phyloP scores from a whole-genome alignment of 1,140 invertebrate species.

The Andricus grossulariae region DNA sequence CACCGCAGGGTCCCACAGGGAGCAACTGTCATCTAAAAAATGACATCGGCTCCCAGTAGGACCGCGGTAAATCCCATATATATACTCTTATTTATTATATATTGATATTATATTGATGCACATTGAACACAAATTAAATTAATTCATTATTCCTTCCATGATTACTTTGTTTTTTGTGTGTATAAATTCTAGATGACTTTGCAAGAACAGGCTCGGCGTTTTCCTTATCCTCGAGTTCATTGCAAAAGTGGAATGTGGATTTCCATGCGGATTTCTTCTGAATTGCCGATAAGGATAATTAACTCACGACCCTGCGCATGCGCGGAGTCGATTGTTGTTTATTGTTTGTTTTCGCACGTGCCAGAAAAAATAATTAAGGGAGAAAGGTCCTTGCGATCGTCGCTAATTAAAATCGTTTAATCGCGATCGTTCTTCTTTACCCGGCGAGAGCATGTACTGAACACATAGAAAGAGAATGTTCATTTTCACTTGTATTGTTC shows the following conservation, averaged over 20 bases:
- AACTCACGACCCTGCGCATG: background rate
- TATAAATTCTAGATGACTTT: background rate
- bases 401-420: slow-evolving; percentile 21
- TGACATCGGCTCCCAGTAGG: too few relatives aligned
- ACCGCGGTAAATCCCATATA: too few relatives aligned
- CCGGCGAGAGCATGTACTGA: background rate
- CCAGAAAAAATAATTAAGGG: slow-evolving; percentile 17
- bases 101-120: too few relatives aligned
- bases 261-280: background rate
- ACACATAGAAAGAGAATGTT: slow-evolving; percentile 31
- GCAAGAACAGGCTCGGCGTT: background rate
- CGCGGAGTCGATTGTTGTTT: background rate
- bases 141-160: background rate
- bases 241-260: background rate
- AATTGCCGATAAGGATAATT: background rate
- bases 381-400: background rate
- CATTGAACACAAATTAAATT: too few relatives aligned
- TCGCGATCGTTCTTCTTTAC: slow-evolving; percentile 17
- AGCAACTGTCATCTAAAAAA: too few relatives aligned
- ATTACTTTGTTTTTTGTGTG: background rate
- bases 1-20: too few relatives aligned
- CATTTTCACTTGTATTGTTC: slow-evolving; percentile 40
- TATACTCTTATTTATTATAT: too few relatives aligned
- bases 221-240: too few relatives aligned
- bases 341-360: slow-evolving; percentile 21